phyloP scores from a whole-genome alignment of 2,888 invertebrate species.

The Yponomeuta plumbellus region DNA sequence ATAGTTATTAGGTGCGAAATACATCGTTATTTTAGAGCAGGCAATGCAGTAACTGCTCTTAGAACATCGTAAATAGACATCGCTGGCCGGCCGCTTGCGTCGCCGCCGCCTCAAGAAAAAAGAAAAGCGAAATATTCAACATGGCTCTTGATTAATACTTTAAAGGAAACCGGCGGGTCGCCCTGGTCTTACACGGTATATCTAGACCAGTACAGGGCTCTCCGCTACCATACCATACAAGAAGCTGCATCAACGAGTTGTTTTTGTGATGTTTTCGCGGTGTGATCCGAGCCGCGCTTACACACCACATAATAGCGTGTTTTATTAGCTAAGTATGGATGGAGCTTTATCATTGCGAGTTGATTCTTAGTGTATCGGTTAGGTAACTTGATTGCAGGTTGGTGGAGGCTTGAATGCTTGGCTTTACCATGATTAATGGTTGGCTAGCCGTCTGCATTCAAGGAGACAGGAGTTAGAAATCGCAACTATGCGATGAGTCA shows the following conservation, averaged over 20 bases:
- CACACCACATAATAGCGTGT: conserved; percentile 2
- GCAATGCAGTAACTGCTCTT: conserved; percentile 9
- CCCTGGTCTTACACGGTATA: conserved; percentile 37
- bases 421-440: conserved; percentile 17
- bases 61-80: conserved; percentile 15
- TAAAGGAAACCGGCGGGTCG: conserved; percentile 57
- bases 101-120: conserved; percentile 10
- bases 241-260: neutral
- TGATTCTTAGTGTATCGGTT: conserved; percentile 8
- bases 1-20: conserved; percentile 19
- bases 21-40: conserved; percentile 10
- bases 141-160: conserved; percentile 61
- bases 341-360: conserved; percentile 6
- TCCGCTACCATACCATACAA: conserved; percentile 7
- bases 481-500: neutral
- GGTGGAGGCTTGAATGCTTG: conserved; percentile 13
- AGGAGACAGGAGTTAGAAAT: conserved; percentile 5
- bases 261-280: neutral
- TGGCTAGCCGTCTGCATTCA: conserved; percentile 13
- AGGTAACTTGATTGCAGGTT: conserved; percentile 14
- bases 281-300: neutral
- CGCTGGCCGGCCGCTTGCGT: conserved; percentile 3
- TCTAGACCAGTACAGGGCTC: conserved; percentile 10
- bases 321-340: conserved; percentile 10
- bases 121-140: conserved; percentile 26